Evolutionary conservation across 2,888 invertebrate genomes (phyloP).

Genomic region (Digitonthophagus gazella): DNA sequence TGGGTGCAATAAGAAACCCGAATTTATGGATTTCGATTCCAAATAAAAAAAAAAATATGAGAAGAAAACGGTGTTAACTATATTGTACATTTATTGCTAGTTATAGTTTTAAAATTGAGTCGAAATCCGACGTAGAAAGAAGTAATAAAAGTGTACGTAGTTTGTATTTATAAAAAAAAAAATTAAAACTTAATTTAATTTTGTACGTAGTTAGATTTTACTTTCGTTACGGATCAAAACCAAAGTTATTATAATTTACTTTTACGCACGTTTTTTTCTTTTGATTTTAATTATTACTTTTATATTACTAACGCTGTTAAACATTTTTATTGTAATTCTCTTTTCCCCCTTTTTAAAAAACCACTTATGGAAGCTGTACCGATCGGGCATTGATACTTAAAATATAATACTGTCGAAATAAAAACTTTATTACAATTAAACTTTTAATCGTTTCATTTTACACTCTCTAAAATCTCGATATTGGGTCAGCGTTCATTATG

Average conservation of each 20-base stretch:
- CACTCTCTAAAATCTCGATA: conserved; percentile 17
- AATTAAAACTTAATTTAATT: conserved; percentile 24
- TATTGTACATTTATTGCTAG: no score
- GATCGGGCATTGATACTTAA: conserved; percentile 28
- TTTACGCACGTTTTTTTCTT: conserved; percentile 8
- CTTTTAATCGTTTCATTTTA: conserved; percentile 11
- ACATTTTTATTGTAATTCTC: conserved; percentile 18
- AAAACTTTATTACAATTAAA: conserved; percentile 28
- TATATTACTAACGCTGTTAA: background rate
- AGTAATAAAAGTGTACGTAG: conserved; percentile 14
- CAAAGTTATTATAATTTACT: conserved; percentile 14
- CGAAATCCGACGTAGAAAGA: background rate
- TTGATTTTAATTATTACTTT: background rate
- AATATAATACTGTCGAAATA: conserved; percentile 28
- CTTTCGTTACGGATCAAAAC: background rate
- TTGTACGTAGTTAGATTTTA: conserved; percentile 26
- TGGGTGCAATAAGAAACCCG: conserved; percentile 35
- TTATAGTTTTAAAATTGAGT: background rate
- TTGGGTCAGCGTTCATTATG: no score
- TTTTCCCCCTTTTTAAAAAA: background rate
- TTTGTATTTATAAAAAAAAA: conserved; percentile 1
- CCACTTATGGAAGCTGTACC: conserved; percentile 17
- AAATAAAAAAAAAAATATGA: conserved; percentile 2
- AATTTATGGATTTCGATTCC: conserved; percentile 28
- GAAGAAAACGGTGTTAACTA: no score